Conservation (phyloP, 2,888 invertebrate species). For the Poecilus cupreus region DNA sequence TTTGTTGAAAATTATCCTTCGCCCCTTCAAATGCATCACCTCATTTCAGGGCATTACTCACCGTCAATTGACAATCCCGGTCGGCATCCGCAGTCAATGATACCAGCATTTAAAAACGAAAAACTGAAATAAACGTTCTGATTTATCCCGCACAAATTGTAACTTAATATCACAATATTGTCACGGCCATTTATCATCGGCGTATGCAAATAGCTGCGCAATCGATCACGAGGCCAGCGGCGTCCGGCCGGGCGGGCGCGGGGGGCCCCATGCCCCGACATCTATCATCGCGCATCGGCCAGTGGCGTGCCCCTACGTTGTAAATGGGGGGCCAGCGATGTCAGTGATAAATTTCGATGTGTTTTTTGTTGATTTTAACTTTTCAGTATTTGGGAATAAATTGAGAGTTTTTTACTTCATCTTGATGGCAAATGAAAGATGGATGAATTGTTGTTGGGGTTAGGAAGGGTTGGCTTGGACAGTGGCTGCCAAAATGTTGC, state of each 20-base stretch:
- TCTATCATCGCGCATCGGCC: background rate
- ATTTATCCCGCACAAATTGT: constrained; percentile 36
- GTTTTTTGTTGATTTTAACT: constrained; percentile 14
- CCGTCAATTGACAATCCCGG: constrained; percentile 31
- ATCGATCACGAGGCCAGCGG: constrained; percentile 25
- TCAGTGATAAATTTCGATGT: background rate
- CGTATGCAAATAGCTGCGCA: constrained; percentile 22
- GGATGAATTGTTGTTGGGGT: background rate
- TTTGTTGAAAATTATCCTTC: background rate
- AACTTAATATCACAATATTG: constrained; percentile 44
- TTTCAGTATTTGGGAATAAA: background rate
- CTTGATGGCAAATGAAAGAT: background rate
- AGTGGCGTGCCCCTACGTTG: background rate
- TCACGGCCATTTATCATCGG: constrained; percentile 27
- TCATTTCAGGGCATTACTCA: constrained; percentile 24
- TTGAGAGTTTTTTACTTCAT: background rate
- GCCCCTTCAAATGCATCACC: background rate
- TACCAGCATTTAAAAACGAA: constrained; percentile 20
- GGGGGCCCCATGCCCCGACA: background rate
- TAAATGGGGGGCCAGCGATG: background rate
- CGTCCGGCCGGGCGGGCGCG: background rate
- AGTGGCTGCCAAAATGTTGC: background rate
- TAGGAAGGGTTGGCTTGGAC: background rate
- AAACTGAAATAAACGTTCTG: constrained; percentile 14
- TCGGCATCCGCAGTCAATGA: background rate